A percentile compares a stretch with the other conserved stretches of the same genome.
phyloP scores from a whole-genome alignment of 2,113 vertebrate genomes.

The Pollachius pollachius region DNA sequence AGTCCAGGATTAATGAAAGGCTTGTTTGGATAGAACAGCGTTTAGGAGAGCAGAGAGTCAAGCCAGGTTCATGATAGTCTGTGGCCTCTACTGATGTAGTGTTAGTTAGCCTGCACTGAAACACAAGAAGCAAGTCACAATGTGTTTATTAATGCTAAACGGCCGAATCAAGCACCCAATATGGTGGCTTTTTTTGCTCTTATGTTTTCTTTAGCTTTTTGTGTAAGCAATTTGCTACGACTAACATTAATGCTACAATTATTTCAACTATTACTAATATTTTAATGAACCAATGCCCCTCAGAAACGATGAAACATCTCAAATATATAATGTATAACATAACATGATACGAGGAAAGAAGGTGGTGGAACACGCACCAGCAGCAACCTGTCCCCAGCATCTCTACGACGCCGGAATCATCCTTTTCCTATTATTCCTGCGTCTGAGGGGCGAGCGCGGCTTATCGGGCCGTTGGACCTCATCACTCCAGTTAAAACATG shows the following conservation, averaged over 20 bases:
- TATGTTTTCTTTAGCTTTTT: no score
- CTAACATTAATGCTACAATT: not conserved
- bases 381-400: not conserved
- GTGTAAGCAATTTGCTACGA: not conserved
- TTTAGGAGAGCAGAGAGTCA: conserved; percentile 14
- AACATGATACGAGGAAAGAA: not conserved
- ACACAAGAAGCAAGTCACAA: no score
- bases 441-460: conserved; percentile 63
- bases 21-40: conserved; percentile 25
- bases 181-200: no score
- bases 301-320: conserved; percentile 1
- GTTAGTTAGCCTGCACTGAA: no score
- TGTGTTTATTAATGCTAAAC: no score
- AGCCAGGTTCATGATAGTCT: conserved; percentile 19
- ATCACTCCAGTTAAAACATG: conserved; percentile 68
- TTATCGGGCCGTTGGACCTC: conserved; percentile 70
- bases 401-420: not conserved
- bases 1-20: conserved; percentile 35
- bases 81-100: not conserved
- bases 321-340: not conserved
- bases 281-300: not conserved
- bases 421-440: conserved; percentile 22
- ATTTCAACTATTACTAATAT: not conserved
- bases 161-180: no score
- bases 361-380: not conserved